Conservation (phyloP, 1,140 invertebrate genomes). For the Lepidurus arcticus region DNA sequence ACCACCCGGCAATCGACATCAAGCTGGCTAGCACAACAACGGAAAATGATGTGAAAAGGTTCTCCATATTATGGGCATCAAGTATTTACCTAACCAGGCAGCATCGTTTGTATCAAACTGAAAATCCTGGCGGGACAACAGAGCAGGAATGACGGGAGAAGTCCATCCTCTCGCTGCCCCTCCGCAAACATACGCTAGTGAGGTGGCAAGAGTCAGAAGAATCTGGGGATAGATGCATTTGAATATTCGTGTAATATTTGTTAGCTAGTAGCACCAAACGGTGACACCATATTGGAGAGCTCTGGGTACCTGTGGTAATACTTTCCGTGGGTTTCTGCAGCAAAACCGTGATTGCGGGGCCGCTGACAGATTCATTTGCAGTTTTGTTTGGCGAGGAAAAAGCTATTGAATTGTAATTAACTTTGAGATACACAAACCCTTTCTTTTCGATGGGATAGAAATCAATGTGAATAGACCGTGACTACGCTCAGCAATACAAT, state of each 20-base stretch:
- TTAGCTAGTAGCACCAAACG: not conserved
- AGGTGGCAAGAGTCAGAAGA: not conserved
- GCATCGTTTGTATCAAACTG: not conserved
- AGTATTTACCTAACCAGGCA: slow-evolving; percentile 29
- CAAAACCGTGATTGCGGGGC: not conserved
- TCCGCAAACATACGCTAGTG: slow-evolving; percentile 28
- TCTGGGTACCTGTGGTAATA: not conserved
- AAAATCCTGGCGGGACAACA: not conserved
- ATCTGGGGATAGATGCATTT: slow-evolving; percentile 3
- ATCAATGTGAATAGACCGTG: no score
- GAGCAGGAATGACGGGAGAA: slow-evolving; percentile 28
- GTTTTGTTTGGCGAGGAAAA: no score
- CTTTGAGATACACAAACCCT: no score
- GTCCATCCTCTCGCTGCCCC: slow-evolving; percentile 28
- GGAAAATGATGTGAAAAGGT: not conserved
- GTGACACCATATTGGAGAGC: not conserved
- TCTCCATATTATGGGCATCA: not conserved
- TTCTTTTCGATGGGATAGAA: no score
- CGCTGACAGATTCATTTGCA: not conserved
- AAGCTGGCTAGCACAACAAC: slow-evolving; percentile 23
- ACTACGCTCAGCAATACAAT: no score
- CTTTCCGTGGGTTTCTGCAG: slow-evolving; percentile 26
- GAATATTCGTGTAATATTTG: not conserved
- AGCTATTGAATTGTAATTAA: no score
- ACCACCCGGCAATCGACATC: slow-evolving; percentile 23